These are phyloP conservation scores for Platichthys stellatus DNA, from an alignment of 2,113 vertebrate species.

Conservation along the genomic window DNA sequence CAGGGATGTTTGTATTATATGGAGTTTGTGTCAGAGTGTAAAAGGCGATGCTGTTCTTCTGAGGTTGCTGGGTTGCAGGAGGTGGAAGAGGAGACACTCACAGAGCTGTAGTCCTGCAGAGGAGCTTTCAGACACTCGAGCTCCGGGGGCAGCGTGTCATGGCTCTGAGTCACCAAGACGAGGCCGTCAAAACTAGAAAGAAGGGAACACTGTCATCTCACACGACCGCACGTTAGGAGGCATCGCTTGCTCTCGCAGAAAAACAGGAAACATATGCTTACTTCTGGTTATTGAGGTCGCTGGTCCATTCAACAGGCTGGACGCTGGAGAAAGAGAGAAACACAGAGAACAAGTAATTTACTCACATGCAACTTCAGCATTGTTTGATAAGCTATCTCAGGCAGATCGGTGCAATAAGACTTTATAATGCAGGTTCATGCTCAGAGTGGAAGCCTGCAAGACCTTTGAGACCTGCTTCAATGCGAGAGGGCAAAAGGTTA, in stretches of 20 bases:
- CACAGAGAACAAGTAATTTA: conserved; percentile 17
- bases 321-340: conserved; percentile 58
- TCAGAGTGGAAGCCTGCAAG: neutral
- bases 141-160: conserved; percentile 71
- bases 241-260: neutral
- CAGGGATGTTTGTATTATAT: neutral
- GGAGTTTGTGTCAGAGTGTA: neutral
- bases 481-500: neutral
- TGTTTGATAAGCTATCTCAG: neutral
- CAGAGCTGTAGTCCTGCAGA: conserved; percentile 80
- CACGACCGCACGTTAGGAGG: neutral
- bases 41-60: neutral
- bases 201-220: neutral
- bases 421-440: neutral
- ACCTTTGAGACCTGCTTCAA: conserved; percentile 45
- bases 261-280: conserved; percentile 63
- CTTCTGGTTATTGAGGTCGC: conserved; percentile 79
- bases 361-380: conserved; percentile 36
- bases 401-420: neutral
- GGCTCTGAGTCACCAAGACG: conserved; percentile 76
- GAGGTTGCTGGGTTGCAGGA: neutral
- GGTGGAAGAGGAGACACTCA: conserved; percentile 48
- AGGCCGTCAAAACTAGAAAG: conserved; percentile 81
- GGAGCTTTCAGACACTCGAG: conserved; percentile 77
- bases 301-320: conserved; percentile 79